Base-by-base conservation (phyloP, 2,888 invertebrate species). In the Liposcelis brunnea region DNA sequence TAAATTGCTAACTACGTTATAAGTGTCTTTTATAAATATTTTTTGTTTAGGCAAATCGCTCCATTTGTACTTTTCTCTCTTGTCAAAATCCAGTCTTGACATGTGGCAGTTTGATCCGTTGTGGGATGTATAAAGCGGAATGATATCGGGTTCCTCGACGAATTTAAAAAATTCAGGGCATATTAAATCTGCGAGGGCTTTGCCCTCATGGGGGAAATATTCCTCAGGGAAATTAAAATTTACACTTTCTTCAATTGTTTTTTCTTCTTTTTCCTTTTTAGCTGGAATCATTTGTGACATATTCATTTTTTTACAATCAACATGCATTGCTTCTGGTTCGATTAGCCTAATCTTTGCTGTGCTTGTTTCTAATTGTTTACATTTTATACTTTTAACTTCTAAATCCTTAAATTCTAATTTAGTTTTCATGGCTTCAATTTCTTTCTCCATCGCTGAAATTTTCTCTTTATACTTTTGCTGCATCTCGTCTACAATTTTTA, bases 61-160 rank as follows among this genome's bases (percentile, higher is more conserved):
- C 40, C 40, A 40, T 19, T 40, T 40, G 21, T 18, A 40, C 19
- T 40, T 40, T 16, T 40, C 40, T 12, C 19, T 14, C 16, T 19
- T 40, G 7, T 12, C 15, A 11, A 19, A 21, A 14, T 40, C 40
- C 19, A 40, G 16, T 16, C 40, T 19, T 3, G 16, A 16, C 35
- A 14, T 35, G 35, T 35, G 16, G 8, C 26, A 26, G 8, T 26
- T 26, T 8, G 26, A 6, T 7, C 35, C 16, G 16, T 14, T 14
- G 16, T 35, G 14, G 7, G 10, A 35, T 6, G 35, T 35, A 10
- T 35, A 35, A 14, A 35, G 14, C 16, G 35, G 35, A 6, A 35
- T 35, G 15, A 35, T 16, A 10, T 16, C 16, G 5, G 35, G 35
- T 35, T 35, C 35, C 16, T 35, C 35, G 4, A 15, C 7, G 16